Base-by-base conservation (phyloP, 1,140 invertebrate genomes). In the Papilio dardanus region DNA sequence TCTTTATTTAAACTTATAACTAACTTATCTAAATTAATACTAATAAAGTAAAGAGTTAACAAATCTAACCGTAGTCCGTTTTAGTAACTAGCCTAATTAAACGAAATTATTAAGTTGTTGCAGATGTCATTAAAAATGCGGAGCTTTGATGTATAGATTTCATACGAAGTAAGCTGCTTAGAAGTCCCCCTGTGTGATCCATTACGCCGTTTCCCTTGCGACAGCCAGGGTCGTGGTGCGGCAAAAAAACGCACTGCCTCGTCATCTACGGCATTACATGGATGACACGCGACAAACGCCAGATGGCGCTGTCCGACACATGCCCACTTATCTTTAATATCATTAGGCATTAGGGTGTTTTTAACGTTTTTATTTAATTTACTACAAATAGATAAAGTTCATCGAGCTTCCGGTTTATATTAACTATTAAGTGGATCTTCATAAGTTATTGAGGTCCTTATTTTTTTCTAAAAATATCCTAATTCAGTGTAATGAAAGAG, bases 261-360 rank as follows among this genome's bases (percentile, higher is more conserved):
- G 54, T 28, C 54, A 28, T 62, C 21, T 62, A 12, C 24, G 54
- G 54, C 21, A 14, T 28, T 24, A 62, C 8, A 28, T 62, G 28
- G 3, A 62, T 28, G 54, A 28, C 12, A 14, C 54, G 54, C 54
- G 50, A 19, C 8, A 24, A 0, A 28, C 54, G 19, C 42, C 42
- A 62, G 54, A 62, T 30, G 54, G 54, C 24, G 24, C 54, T 62
- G 54, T 62, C 30, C 19, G 24, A 62, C 54, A 62, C 54, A 62
- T 62, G 54, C 54, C 54, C 10, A 14, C 54, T 62, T 62, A 62
- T 62, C 54, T 62, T 28, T 14, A 62, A 30, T 30, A 28, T 24
- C 3, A 62, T 62, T 62, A 62, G 24, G n/a, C n/a, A n/a, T n/a
- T n/a, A n/a, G 54, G 54, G 50, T 24, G 50, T 62, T 28, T 14